Evolutionary conservation across 2,888 invertebrate species (phyloP).

Genomic region (Eilema caniola): DNA sequence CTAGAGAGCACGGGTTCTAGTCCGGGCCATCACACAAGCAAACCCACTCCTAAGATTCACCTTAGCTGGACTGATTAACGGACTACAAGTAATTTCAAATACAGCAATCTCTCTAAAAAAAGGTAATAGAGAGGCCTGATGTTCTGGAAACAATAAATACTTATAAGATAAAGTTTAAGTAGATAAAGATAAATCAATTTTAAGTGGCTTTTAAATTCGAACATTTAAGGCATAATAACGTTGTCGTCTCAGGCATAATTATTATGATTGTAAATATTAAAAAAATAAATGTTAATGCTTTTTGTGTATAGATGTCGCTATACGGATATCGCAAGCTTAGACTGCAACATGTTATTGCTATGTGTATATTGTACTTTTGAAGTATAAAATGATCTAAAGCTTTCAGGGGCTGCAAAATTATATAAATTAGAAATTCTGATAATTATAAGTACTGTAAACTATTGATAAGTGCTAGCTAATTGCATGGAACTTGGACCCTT

Average conservation of each 20-base stretch:
- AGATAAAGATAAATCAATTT: background rate
- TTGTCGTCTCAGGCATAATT: constrained; percentile 28
- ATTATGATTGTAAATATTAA: constrained; percentile 43
- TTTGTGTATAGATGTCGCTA: constrained; percentile 72
- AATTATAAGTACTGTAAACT: constrained; percentile 31
- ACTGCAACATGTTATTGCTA: constrained; percentile 68
- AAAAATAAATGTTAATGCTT: constrained; percentile 61
- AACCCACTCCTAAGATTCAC: too few species aligned
- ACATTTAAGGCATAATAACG: background rate
- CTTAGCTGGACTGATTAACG: background rate
- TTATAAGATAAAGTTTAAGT: too few species aligned
- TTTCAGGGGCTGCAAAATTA: constrained; percentile 42
- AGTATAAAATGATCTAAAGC: constrained; percentile 42
- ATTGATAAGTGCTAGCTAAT: constrained; percentile 33
- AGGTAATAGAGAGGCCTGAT: background rate
- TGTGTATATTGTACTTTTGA: constrained; percentile 59
- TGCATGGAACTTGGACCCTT: constrained; percentile 23
- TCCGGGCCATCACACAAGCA: too few species aligned
- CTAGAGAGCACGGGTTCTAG: too few species aligned
- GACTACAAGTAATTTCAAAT: too few species aligned
- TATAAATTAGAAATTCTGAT: constrained; percentile 29
- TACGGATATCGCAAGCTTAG: constrained; percentile 70
- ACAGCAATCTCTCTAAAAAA: background rate
- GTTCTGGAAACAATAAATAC: background rate
- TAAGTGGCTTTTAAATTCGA: constrained; percentile 12